These are phyloP conservation scores for Phlogophora meticulosa DNA, from an alignment of 2,888 invertebrate genomes.

Conservation along the genomic window DNA sequence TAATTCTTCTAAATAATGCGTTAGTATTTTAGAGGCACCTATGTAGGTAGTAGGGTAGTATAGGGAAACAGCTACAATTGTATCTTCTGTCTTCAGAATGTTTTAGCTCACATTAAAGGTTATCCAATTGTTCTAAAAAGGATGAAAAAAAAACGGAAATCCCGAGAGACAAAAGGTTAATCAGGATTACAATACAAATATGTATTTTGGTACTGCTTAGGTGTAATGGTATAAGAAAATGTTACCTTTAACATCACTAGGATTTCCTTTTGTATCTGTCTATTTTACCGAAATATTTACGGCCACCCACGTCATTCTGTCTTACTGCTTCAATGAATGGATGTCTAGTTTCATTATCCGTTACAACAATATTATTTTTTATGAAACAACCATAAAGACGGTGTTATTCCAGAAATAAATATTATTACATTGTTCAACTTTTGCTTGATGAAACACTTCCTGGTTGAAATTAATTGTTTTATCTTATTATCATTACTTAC, in stretches of 20 bases:
- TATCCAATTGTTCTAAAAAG: background rate
- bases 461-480: conserved; percentile 59
- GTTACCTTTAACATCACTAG: background rate
- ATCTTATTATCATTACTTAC: conserved; percentile 53
- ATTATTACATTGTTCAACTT: conserved; percentile 48
- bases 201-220: background rate
- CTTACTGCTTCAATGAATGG: conserved; percentile 1
- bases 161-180: background rate
- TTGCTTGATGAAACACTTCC: conserved; percentile 64
- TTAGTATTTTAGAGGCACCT: too few relatives aligned
- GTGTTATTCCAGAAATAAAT: conserved; percentile 8
- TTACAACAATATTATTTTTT: conserved; percentile 24
- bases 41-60: too few relatives aligned
- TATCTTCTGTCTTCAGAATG: background rate
- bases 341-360: conserved; percentile 10
- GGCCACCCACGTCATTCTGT: conserved; percentile 1
- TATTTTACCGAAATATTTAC: background rate
- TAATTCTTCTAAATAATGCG: conserved; percentile 3
- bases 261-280: background rate
- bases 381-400: background rate
- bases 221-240: conserved; percentile 1
- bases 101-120: background rate
- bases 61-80: background rate
- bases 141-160: background rate
- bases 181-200: conserved; percentile 3